Base-by-base conservation (phyloP, 2,888 invertebrate species). In the Andrena marginata region DNA sequence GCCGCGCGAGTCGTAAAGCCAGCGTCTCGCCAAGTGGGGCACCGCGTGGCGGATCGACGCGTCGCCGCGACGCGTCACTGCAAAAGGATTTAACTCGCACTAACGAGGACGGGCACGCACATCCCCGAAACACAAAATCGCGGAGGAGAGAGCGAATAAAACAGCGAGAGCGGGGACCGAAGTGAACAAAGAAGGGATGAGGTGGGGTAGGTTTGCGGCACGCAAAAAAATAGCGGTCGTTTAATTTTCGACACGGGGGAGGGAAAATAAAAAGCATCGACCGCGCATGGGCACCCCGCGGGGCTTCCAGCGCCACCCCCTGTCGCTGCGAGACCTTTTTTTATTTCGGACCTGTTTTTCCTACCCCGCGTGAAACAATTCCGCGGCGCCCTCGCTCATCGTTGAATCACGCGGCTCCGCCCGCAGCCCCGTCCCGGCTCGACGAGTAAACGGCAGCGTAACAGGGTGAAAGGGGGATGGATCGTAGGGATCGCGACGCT, bases 311-410 rank as follows among this genome's bases (percentile, higher is more conserved):
- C 23, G 49, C 48, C 54, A 42, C 65, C 31, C 31, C 62, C 62
- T 16, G 42, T 42, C 16, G 16, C 42, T 42, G 5, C 31, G 63
- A 42, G 80, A 72, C 23, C 51, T 70, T 82, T 54, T 54, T 80
- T 81, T 73, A 59, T 74, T 67, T 67, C 70, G 7, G 33, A 8
- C 16, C 62, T 71, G 76, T 77, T 80, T 82, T 54, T 56, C 13
- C n/a, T n/a, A n/a, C n/a, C 67, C n/a, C 51, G 2, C 62, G 80
- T 67, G 77, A 81, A 81, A 83, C 77, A 83, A 83, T 81, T 74
- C 70, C 77, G 73, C 7, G 73, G 70, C 77, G 65, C 62, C 73
- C 62, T 26, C 42, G 68, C 62, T 74, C 82, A 60, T 77, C 59
- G 77, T 77, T 63, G 77, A 77, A 81, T 74, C 82, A 70, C 81